Base-by-base conservation (phyloP, 2,888 invertebrate genomes). In the Drosophila mimica region DNA sequence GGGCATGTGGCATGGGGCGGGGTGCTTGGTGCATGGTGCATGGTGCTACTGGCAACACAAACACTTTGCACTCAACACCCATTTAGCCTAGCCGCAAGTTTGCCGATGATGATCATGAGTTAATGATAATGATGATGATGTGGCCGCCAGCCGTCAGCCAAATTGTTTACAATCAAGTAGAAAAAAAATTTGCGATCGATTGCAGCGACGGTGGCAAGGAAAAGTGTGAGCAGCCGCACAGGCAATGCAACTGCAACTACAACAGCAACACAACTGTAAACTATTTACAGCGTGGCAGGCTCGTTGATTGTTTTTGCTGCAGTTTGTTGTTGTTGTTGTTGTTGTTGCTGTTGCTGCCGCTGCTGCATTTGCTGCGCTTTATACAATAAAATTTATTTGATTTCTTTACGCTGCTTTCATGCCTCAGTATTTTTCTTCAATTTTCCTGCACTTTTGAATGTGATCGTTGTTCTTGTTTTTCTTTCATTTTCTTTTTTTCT, bases 51-150 rank as follows among this genome's bases (percentile, higher is more conserved):
- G 67, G 74, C 70, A 75, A 85, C 56, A 79, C 85, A 83, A 82
- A 88, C 86, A 82, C 90, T 88, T 83, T 88, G 86, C 87, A 87
- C 90, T 87, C 87, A 87, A 88, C 87, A 87, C 86, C 88, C 81
- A 89, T 88, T 88, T 88, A 89, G 88, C 83, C 88, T 83, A 74
- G 87, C 68, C 46, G 46, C 46, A 25, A 25, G 25, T 46, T 46
- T 70, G 76, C 28, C 40, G 72, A 53, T 76, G 70, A 73, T 82
- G 67, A 58, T 71, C 63, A 75, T 68, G 64, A 28, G 46, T 46
- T 65, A 57, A 63, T 72, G 64, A 79, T 70, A 63, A 74, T 76
- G 66, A 83, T 78, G 78, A 65, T 70, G 79, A 64, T 76, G 76
- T 70, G 79, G 87, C 79, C 70, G 79, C 81, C 83, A 88, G 87